Conservation (phyloP, 2,113 vertebrate genomes). For the Misgurnus mizolepis region DNA sequence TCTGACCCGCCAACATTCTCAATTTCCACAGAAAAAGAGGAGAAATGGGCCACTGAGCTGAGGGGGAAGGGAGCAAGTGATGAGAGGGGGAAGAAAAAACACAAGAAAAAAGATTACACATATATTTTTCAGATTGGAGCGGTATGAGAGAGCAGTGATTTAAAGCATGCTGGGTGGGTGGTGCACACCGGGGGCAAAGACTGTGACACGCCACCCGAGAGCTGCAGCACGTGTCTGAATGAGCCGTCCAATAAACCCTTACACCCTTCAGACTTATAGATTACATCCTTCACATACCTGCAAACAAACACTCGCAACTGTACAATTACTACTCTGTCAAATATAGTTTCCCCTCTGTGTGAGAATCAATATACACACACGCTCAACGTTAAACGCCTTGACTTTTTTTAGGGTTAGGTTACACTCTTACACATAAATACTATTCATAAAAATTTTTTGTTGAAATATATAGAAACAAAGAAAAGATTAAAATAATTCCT, state of each 20-base stretch:
- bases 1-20: slow-evolving; percentile 75
- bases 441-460: neutral
- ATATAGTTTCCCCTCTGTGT: slow-evolving; percentile 27
- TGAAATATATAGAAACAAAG: neutral
- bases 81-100: slow-evolving; percentile 61
- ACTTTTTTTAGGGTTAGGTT: neutral
- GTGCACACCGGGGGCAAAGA: slow-evolving; percentile 72
- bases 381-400: neutral
- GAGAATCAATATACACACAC: slow-evolving; percentile 16
- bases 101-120: slow-evolving; percentile 63
- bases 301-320: slow-evolving; percentile 16
- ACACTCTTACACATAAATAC: neutral
- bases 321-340: slow-evolving; percentile 29
- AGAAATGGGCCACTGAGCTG: slow-evolving; percentile 59
- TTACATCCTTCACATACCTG: slow-evolving; percentile 38
- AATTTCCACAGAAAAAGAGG: slow-evolving; percentile 67
- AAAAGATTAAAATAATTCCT: neutral
- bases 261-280: slow-evolving; percentile 85
- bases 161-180: slow-evolving; percentile 68
- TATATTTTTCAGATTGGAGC: slow-evolving; percentile 62
- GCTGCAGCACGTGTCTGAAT: slow-evolving; percentile 82
- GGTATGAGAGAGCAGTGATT: slow-evolving; percentile 75
- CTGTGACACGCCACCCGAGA: slow-evolving; percentile 88
- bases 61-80: slow-evolving; percentile 58
- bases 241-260: slow-evolving; percentile 68